Evolutionary conservation across 2,113 vertebrate species (phyloP), one percentile per base, ranked within the genome.

Genomic region (Apus apus): DNA sequence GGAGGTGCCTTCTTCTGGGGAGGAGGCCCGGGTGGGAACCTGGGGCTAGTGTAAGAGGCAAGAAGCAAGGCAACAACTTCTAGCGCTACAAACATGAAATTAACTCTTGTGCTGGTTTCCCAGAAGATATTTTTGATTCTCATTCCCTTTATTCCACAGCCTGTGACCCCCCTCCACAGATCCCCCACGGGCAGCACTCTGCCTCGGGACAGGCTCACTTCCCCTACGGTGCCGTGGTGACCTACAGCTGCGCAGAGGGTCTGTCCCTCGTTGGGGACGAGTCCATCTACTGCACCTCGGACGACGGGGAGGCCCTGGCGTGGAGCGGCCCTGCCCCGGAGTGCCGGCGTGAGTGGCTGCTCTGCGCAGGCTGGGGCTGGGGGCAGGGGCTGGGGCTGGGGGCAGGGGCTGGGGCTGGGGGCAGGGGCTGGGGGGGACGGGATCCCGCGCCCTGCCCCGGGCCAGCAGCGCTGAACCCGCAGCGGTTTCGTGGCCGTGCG

Each of bases 61-160:
- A 40, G 36, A 51, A 46, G 15, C 45, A 54, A 30, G 54, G 72
- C 62, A 81, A 48, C 27, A 36, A 7, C n/a, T 50, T 9, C 32
- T 34, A 5, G 4, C 2, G 0, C 40, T 48, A 4, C 20, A 20
- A 1, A 14, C 22, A 11, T 0, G 0, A 58, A 15, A 32, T 8
- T 27, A 75, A 22, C 40, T 58, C 45, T 21, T 20, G 30, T 11
- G 7, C 22, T 36, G n/a, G 9, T 50, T 50, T 58, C 48, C 30
- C 56, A 54, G 64, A 30, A 29, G 32, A 0, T 1, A 3, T 83
- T 23, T 36, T 74, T n/a, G 43, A 2, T 48, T 68, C 23, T 61
- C 40, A 1, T 32, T 45, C 32, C 43, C 29, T 68, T 73, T 19
- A 2, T 40, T 26, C 46, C 34, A 1, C 2, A 95, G 94, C 43